Evolutionary conservation across 2,797 vertebrate genomes (phyloP).

Genomic region (Pipistrellus pygmaeus): DNA sequence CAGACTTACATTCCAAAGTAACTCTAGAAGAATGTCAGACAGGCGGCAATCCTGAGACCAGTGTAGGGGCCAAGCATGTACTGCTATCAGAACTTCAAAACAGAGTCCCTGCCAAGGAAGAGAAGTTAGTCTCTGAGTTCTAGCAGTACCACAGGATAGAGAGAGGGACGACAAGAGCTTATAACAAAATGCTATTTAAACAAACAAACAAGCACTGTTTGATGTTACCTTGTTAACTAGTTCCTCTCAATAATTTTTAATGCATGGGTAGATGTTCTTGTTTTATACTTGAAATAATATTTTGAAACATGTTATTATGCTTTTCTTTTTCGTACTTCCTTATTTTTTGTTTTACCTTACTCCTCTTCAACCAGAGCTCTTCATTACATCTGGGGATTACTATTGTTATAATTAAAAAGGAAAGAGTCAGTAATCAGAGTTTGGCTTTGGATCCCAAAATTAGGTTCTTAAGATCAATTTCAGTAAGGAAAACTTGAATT

Average conservation of each 20-base stretch:
- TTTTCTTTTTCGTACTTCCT: background rate
- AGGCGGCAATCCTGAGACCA: background rate
- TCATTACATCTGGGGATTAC: background rate
- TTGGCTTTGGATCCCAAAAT: conserved; percentile 32
- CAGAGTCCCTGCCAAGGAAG: background rate
- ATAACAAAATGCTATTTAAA: background rate
- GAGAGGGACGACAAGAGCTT: background rate
- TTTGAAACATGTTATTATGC: background rate
- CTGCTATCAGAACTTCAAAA: background rate
- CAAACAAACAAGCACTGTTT: background rate
- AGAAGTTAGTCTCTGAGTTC: background rate
- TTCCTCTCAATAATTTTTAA: conserved; percentile 32
- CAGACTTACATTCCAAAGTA: background rate
- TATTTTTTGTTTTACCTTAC: background rate
- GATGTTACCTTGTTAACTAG: background rate
- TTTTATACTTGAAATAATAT: conserved; percentile 32
- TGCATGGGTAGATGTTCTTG: background rate
- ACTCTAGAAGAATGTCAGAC: background rate
- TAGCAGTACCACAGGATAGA: background rate
- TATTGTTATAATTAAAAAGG: background rate
- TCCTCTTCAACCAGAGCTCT: background rate
- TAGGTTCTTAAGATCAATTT: background rate
- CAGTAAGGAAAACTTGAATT: background rate
- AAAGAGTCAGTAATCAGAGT: background rate
- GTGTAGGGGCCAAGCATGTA: background rate